Base-by-base conservation (phyloP, 2,888 invertebrate species). In the Mongoloraphidia duomilia region DNA sequence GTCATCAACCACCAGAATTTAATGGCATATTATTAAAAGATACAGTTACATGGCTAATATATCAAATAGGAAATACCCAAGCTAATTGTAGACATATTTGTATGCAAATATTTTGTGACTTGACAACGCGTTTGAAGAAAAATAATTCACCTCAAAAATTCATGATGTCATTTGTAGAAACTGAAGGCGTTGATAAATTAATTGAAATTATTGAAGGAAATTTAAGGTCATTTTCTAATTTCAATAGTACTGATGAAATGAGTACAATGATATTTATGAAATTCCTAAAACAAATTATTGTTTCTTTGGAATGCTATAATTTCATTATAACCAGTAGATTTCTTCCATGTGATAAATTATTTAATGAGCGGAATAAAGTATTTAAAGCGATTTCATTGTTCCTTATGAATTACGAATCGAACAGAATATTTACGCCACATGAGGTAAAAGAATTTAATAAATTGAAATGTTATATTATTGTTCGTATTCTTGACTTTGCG, bases 1-100 rank as follows among this genome's bases (percentile, higher is more conserved):
- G 75, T 42, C 62, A 60, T 42, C 60, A 65, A 44, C 75, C 76
- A 0, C 53, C 57, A 2, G 69, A 63, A 46, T 68, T 76, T 49
- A 43, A 54, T 6, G 66, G 62, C 1, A 64, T 61, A 2, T 62
- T 60, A 1, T 56, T 77, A 11, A 60, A 57, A 12, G 65, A 73
- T 54, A 63, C 69, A 2, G 61, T 69, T 0, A 54, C 61, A 13
- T 78, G 74, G 72, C 55, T 77, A 6, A 58, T 77, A 5, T 53
- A 59, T n/a, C 68, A 74, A 53, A 70, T 73, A 14, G 66, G 65
- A 12, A 66, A 66, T 2, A 52, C 61, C 35, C 70, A 72, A 55
- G 57, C 59, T 11, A 59, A 64, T 56, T 72, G 73, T 51, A 63
- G 77, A 44, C 58, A 57, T n/a, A 69, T 68, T 51, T 69, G 70